Conservation (phyloP, 2,797 vertebrate species). For the Lepus townsendii region DNA sequence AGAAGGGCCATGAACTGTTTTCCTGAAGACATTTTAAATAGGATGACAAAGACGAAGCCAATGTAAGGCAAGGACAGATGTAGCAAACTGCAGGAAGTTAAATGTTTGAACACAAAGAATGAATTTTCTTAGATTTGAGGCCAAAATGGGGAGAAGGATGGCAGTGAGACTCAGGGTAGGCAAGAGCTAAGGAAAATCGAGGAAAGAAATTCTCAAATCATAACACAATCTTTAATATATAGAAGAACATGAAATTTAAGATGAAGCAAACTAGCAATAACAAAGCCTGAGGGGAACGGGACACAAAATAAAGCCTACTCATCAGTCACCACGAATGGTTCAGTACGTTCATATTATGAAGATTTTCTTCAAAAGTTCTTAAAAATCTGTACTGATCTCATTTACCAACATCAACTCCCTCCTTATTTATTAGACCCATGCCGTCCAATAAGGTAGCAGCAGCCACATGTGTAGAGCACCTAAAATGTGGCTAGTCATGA, state of each 20-base stretch:
- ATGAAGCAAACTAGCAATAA: not conserved
- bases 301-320: not conserved
- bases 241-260: not conserved
- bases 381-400: not conserved
- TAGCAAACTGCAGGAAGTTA: conserved; percentile 9
- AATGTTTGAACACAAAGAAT: conserved; percentile 13
- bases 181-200: not conserved
- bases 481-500: not conserved
- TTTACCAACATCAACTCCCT: not conserved
- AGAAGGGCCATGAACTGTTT: not conserved
- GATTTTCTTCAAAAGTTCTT: not conserved
- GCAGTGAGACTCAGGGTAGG: not conserved
- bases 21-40: not conserved
- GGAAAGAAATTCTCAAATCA: conserved; percentile 22
- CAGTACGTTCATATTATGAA: not conserved
- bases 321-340: not conserved
- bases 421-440: not conserved
- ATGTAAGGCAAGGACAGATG: not conserved
- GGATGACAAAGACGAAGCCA: not conserved
- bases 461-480: not conserved
- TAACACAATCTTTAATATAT: not conserved
- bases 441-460: not conserved
- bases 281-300: not conserved
- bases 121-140: not conserved
- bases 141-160: not conserved